A percentile compares a stretch with the other conserved stretches of the same genome.
phyloP scores from a whole-genome alignment of 2,797 vertebrate genomes.

The Enteromius mattozi region DNA sequence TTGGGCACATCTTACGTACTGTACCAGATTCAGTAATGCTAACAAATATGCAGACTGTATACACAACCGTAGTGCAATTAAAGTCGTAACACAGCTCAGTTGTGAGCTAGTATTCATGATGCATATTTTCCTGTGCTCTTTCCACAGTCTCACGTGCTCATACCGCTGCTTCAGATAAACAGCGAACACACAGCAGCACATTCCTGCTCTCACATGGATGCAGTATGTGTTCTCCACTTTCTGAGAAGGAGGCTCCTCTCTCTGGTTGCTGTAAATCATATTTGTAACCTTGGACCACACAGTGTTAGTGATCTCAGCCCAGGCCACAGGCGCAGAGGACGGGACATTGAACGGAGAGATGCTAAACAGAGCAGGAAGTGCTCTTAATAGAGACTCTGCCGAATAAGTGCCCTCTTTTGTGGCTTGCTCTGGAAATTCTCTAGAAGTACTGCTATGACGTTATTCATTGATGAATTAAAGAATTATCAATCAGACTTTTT shows the following conservation, averaged over 20 bases:
- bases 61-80: slow-evolving; percentile 13
- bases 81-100: slow-evolving; percentile 9
- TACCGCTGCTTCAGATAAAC: slow-evolving; percentile 23
- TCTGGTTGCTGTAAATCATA: slow-evolving; percentile 52
- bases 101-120: slow-evolving; percentile 37
- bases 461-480: slow-evolving; percentile 13
- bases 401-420: slow-evolving; percentile 34
- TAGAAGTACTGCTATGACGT: background rate
- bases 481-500: background rate
- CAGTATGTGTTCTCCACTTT: slow-evolving; percentile 39
- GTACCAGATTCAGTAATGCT: slow-evolving; percentile 38
- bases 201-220: slow-evolving; percentile 40
- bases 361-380: slow-evolving; percentile 32
- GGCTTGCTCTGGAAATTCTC: slow-evolving; percentile 22
- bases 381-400: slow-evolving; percentile 19
- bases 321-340: slow-evolving; percentile 34
- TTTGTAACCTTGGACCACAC: slow-evolving; percentile 46
- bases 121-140: slow-evolving; percentile 19
- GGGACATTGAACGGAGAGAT: slow-evolving; percentile 22
- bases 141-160: slow-evolving; percentile 28
- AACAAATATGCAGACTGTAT: slow-evolving; percentile 16
- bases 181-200: slow-evolving; percentile 7
- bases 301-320: slow-evolving; percentile 22
- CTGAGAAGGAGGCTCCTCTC: slow-evolving; percentile 38
- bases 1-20: slow-evolving; percentile 14